phyloP scores from a whole-genome alignment of 64 coral and sea anemone species.

The Stichodactyla helianthus region DNA sequence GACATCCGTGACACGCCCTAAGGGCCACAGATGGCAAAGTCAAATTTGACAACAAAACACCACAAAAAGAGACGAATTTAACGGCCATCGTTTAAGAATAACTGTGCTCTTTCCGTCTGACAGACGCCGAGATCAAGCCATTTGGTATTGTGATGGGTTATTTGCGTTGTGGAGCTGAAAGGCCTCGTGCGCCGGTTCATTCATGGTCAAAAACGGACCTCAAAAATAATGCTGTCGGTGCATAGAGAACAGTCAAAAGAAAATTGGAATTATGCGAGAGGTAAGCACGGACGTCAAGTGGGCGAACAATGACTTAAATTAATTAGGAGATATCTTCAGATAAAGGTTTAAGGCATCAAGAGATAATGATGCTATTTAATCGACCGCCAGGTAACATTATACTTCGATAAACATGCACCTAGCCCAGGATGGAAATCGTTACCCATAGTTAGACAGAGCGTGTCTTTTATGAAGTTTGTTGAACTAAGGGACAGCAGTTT shows the following conservation, averaged over 20 bases:
- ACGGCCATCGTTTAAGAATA: not conserved
- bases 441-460: not conserved
- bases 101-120: not conserved
- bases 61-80: not conserved
- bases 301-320: conserved; percentile 6
- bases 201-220: not conserved
- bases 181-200: not conserved
- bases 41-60: conserved; percentile 11
- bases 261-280: not conserved
- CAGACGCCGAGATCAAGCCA: conserved; percentile 3
- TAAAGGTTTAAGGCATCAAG: conserved; percentile 17
- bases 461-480: conserved; percentile 10
- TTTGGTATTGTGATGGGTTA: not conserved
- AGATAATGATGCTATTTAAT: conserved; percentile 17
- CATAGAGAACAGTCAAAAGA: not conserved
- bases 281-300: not conserved
- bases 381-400: not conserved
- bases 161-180: not conserved
- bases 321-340: conserved; percentile 6
- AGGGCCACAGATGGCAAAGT: conserved; percentile 5
- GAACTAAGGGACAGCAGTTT: conserved; percentile 11
- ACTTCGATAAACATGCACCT: not conserved
- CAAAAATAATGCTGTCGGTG: not conserved
- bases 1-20: conserved; percentile 11
- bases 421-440: not conserved